phyloP scores from a whole-genome alignment of 2,113 vertebrate species.

The Carassius gibelio region DNA sequence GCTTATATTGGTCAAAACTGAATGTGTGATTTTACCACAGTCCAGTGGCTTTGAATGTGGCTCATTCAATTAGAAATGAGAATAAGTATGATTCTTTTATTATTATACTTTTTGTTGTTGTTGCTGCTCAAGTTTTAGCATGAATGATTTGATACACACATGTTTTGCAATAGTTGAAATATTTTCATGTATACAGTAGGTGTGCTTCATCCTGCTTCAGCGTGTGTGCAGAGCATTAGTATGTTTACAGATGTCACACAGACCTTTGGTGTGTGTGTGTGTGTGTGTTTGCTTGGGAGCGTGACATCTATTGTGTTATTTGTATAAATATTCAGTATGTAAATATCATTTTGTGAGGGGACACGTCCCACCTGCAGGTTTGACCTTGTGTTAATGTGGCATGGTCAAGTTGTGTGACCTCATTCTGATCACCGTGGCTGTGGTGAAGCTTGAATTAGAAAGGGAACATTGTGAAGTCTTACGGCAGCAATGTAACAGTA shows the following conservation, averaged over 20 bases:
- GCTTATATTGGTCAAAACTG: neutral
- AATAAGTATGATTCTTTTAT: neutral
- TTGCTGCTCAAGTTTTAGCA: neutral
- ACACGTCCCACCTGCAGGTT: neutral
- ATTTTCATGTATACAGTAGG: neutral
- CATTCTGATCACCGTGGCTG: neutral
- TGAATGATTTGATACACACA: neutral
- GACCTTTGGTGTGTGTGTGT: neutral
- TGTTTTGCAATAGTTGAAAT: neutral
- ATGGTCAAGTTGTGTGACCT: neutral
- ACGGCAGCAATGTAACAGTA: neutral
- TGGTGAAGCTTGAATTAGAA: neutral
- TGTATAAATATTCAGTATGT: slow-evolving; percentile 15
- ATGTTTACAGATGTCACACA: slow-evolving; percentile 18
- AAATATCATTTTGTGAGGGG: neutral
- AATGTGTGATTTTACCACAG: neutral
- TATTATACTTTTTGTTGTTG: neutral
- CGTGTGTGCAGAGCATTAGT: slow-evolving; percentile 12
- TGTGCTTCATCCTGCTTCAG: slow-evolving; percentile 15
- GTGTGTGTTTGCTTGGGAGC: neutral
- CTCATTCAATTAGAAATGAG: neutral
- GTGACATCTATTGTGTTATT: slow-evolving; percentile 25
- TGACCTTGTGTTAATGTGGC: slow-evolving; percentile 1
- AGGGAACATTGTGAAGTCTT: neutral
- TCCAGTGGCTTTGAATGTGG: neutral